Conservation (phyloP, 2,888 invertebrate genomes). For the Temnothorax rugatulus region DNA sequence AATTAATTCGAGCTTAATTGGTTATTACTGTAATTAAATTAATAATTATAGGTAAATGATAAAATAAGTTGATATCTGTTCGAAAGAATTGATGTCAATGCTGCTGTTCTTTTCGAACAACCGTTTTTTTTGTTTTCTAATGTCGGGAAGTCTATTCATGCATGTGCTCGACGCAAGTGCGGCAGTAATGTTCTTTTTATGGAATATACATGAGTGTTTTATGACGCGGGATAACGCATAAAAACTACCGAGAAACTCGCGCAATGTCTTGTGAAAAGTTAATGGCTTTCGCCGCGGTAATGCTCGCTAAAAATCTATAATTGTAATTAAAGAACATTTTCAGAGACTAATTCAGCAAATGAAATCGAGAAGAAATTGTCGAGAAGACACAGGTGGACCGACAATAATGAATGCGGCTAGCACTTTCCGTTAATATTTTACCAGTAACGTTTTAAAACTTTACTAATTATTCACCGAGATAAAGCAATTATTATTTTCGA, state of each 20-base stretch:
- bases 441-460: not conserved
- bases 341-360: not conserved
- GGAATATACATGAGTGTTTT: slow-evolving; percentile 30
- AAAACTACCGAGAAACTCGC: slow-evolving; percentile 27
- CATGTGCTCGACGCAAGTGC: slow-evolving; percentile 10
- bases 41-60: not conserved
- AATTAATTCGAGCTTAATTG: not conserved
- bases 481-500: not conserved
- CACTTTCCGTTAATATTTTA: not conserved
- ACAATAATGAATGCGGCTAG: not conserved
- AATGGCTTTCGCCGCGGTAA: not conserved
- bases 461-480: not conserved
- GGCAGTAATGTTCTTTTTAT: slow-evolving; percentile 41
- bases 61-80: not conserved
- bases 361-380: slow-evolving; percentile 28
- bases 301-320: not conserved
- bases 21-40: slow-evolving; percentile 5
- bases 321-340: slow-evolving; percentile 25
- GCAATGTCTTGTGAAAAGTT: slow-evolving; percentile 13
- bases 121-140: not conserved
- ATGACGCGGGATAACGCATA: not conserved
- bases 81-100: not conserved
- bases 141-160: slow-evolving; percentile 22
- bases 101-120: not conserved
- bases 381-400: not conserved